Percentiles rank a stretch among this genome's conserved stretches.
These are phyloP conservation scores for Cnemophilus loriae DNA, from an alignment of 2,113 vertebrate species.

Conservation along the genomic window DNA sequence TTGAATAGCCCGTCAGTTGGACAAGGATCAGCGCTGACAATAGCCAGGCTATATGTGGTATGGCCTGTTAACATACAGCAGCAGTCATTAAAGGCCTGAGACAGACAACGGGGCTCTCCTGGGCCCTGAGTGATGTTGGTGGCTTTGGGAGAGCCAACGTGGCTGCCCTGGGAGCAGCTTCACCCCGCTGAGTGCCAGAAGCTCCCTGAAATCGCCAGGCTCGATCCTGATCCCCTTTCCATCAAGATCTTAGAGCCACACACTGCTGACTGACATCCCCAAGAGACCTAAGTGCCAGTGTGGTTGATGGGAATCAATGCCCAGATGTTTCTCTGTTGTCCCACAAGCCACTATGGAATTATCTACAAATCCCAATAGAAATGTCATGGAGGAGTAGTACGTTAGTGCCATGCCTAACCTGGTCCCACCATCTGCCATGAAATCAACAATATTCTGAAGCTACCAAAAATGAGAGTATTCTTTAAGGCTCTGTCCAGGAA, in stretches of 20 bases:
- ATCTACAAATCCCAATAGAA: neutral
- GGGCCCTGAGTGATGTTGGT: neutral
- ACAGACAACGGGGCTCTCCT: neutral
- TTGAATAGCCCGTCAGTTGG: conserved; percentile 48
- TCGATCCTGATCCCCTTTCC: neutral
- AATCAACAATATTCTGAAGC: neutral
- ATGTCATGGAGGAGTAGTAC: neutral
- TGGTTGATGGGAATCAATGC: neutral
- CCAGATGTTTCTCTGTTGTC: neutral
- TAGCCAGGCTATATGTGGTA: conserved; percentile 32
- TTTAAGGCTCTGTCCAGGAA: neutral
- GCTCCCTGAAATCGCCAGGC: rapidly evolving
- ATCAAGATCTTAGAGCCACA: neutral
- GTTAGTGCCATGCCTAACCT: neutral
- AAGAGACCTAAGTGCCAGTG: neutral
- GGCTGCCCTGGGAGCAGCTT: neutral
- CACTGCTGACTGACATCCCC: rapidly evolving
- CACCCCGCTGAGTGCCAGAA: neutral
- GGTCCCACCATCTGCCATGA: rapidly evolving
- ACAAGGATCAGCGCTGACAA: conserved; percentile 52
- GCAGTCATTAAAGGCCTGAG: neutral
- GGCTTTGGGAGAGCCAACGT: neutral
- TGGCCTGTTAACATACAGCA: conserved; percentile 30
- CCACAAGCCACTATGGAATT: neutral
- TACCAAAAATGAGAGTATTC: neutral